Evolutionary conservation across 2,797 vertebrate genomes (phyloP), one percentile per base, ranked within the genome.

Genomic region (Pseudomugil tenellus): DNA sequence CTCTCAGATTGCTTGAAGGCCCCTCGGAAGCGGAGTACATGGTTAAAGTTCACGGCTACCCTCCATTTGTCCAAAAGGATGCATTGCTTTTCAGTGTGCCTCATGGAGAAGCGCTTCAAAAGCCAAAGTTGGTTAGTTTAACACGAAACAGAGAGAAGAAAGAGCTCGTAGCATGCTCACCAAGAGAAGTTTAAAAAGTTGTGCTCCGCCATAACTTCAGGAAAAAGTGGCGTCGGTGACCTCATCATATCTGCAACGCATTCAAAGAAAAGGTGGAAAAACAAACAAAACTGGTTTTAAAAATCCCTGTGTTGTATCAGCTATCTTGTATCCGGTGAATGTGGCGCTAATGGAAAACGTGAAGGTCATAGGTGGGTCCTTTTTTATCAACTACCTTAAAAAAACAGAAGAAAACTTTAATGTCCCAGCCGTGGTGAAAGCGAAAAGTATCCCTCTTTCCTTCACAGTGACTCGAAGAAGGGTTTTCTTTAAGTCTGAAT

Each of bases 161-260:
- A 41, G 34, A 14, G 78, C 75, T 66, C 57, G 2, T 49, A 39
- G 70, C 43, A 7, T 57, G 87, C 93, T 94, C 84, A 94, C 94
- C 93, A 92, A 81, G 84, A 88, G 85, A 89, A 93, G 91, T 93
- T 87, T 79, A 87, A 89, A 89, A 91, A 93, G 86, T 93, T 93
- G 84, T 74, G 91, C 91, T 94, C 93, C 93, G 94, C 94, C 94
- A 95, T 94, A 93, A 94, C 92, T 93, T 92, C 87, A 84, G 92
- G 89, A 87, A 91, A 91, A 94, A 93, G 87, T 92, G 87, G 89
- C 89, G 89, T 91, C 83, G 90, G 85, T 95, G 94, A 95, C 94
- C 90, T 95, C 92, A 94, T 90, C 91, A 92, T 92, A 92, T 89
- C 84, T 86, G 89, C 87, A 90, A 83, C 80, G 88, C 85, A 80